Evolutionary conservation across 1,140 invertebrate species (phyloP).

Genomic region (Drosophila miranda): DNA sequence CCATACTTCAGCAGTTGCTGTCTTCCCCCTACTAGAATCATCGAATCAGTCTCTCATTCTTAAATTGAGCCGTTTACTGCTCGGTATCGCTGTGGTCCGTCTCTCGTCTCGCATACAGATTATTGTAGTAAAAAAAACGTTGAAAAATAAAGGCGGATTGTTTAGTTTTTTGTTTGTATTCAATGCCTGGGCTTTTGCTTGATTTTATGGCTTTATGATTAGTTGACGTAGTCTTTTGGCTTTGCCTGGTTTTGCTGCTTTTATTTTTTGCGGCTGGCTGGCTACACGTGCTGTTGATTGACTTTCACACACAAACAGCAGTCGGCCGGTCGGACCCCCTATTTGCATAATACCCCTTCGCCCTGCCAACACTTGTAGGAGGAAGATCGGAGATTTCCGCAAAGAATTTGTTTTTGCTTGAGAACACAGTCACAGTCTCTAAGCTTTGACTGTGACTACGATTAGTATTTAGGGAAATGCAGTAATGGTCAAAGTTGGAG

Average conservation of each 20-base stretch:
- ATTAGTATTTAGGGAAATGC: background rate
- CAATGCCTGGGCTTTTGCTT: constrained; percentile 7
- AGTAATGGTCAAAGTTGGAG: constrained; percentile 11
- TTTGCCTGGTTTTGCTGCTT: constrained; percentile 20
- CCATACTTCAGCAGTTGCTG: background rate
- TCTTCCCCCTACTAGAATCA: constrained; percentile 3
- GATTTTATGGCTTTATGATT: constrained; percentile 54
- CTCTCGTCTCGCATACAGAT: constrained; percentile 9
- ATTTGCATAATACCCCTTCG: constrained; percentile 30
- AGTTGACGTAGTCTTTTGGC: constrained; percentile 41
- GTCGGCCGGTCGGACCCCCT: constrained; percentile 1
- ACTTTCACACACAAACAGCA: constrained; percentile 69
- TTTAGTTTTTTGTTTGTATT: constrained; percentile 41
- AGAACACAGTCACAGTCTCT: background rate
- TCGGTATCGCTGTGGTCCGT: too few species aligned
- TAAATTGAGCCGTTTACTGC: constrained; percentile 10
- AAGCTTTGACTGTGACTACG: background rate
- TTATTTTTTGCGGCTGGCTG: constrained; percentile 32
- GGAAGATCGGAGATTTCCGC: constrained; percentile 14
- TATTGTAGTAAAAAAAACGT: constrained; percentile 3
- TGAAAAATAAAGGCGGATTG: constrained; percentile 34
- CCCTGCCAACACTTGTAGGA: background rate
- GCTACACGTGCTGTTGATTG: constrained; percentile 79
- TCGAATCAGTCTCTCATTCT: constrained; percentile 15
- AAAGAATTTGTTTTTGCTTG: constrained; percentile 17